Percentiles rank a stretch among this genome's conserved stretches.
phyloP scores from a whole-genome alignment of 2,797 vertebrate genomes.

The Hippopotamyrus pictus region DNA sequence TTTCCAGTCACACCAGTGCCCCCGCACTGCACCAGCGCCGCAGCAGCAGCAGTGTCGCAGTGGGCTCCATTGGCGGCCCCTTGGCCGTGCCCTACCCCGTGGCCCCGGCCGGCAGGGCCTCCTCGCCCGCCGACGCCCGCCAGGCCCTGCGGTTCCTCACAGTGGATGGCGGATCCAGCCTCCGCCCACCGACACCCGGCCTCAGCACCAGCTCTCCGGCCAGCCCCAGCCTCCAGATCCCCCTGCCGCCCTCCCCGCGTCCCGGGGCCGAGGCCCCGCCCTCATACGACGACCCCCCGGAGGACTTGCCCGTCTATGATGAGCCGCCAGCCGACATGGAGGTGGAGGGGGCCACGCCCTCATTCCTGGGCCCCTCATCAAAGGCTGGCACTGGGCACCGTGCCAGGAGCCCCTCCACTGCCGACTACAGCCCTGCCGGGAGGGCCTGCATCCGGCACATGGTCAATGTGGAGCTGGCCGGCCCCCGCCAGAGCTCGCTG shows the following conservation, averaged over 20 bases:
- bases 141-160: conserved; percentile 68
- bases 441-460: conserved; percentile 88
- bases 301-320: conserved; percentile 78
- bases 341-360: conserved; percentile 54
- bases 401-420: conserved; percentile 61
- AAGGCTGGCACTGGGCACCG: conserved; percentile 55
- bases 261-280: conserved; percentile 49
- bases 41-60: conserved; percentile 37
- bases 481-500: conserved; percentile 33
- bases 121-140: conserved; percentile 53
- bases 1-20: conserved; percentile 26
- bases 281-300: conserved; percentile 74
- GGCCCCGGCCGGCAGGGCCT: conserved; percentile 52
- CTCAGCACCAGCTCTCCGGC: conserved; percentile 38
- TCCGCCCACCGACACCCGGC: conserved; percentile 62
- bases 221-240: conserved; percentile 41
- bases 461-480: conserved; percentile 72
- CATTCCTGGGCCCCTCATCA: neutral
- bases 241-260: conserved; percentile 61
- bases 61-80: conserved; percentile 48
- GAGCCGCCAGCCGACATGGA: conserved; percentile 85
- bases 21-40: conserved; percentile 40
- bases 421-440: conserved; percentile 81
- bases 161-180: conserved; percentile 53
- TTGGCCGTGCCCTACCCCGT: conserved; percentile 56